Evolutionary conservation across 2,797 vertebrate genomes (phyloP), one percentile per base, ranked within the genome.

Genomic region (Peromyscus eremicus): DNA sequence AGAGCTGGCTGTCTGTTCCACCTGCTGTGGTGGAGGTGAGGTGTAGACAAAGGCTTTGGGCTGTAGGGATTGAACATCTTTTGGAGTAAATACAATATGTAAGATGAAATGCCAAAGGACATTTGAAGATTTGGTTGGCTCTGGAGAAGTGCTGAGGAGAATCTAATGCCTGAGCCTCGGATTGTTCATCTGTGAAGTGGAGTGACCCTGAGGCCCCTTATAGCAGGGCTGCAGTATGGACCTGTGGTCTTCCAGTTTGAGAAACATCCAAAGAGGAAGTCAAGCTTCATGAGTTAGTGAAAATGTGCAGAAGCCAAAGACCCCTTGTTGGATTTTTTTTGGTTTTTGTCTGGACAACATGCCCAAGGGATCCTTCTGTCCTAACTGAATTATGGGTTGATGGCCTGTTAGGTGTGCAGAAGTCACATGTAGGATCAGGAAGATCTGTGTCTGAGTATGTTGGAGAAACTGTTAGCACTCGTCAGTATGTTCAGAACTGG

Each of bases 191-290:
- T 91, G 10, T 57, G 71, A 80, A 87, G 64, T 55, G 13, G 91
- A 62, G 71, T 17, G 37, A 60, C 52, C 10, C 16, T 2, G 27
- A 79, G 34, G 62, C 12, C 49, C 55, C 7, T 34, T 40, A 43
- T 55, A 87, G 49, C 70, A 87, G 57, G 73, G 52, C 32, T 37
- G 37, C 11, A 34, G 1, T 52, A 1, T 93, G 68, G 49, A 52
- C 46, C 46, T 40, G 49, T 82, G 55, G 55, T 64, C 79, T 32
- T 95, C 34, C 62, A 83, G 40, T 12, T 84, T 37, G 57, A 82
- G 73, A 96, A 81, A 81, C 64, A n/a, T 77, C 57, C 73, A 77
- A 21, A 93, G 80, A 71, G 25, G 80, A 66, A 89, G 40, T 64
- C 34, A 23, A 34, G 6, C 32, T 94, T 81, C 2, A n/a, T 55